A percentile compares a stretch with the other conserved stretches of the same genome.
phyloP scores from a whole-genome alignment of 2,797 vertebrate species.

The Pangasius macronema region DNA sequence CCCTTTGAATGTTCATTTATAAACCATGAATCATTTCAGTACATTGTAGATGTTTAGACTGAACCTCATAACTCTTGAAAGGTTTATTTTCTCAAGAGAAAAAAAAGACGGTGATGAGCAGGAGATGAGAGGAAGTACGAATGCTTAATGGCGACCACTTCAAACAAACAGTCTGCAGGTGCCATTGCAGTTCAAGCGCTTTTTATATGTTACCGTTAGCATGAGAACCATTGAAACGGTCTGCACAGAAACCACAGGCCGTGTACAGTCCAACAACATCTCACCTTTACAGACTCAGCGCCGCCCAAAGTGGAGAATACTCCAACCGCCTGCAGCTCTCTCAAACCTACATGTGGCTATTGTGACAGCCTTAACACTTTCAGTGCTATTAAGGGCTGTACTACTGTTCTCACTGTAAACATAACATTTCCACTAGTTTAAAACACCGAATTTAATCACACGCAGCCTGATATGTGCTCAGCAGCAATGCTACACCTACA shows the following conservation, averaged over 20 bases:
- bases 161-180: slow-evolving; percentile 43
- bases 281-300: slow-evolving; percentile 33
- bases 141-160: slow-evolving; percentile 44
- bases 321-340: slow-evolving; percentile 41
- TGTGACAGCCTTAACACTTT: slow-evolving; percentile 3
- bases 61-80: neutral
- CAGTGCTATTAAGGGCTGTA: neutral
- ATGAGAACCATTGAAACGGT: slow-evolving; percentile 20
- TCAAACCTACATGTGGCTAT: slow-evolving; percentile 1
- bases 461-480: neutral
- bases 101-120: neutral
- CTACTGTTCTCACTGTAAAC: slow-evolving; percentile 5
- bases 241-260: slow-evolving; percentile 48
- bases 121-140: neutral
- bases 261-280: slow-evolving; percentile 27
- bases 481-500: too few relatives aligned
- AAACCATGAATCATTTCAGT: neutral
- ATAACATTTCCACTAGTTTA: too few relatives aligned
- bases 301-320: slow-evolving; percentile 26
- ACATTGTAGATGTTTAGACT: neutral
- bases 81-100: neutral
- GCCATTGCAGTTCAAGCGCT: slow-evolving; percentile 23
- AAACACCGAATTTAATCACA: too few relatives aligned
- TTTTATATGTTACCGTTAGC: slow-evolving; percentile 49
- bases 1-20: neutral